These are phyloP conservation scores for Ciconia nigra DNA, from an alignment of 2,797 vertebrate species.

Conservation along the genomic window DNA sequence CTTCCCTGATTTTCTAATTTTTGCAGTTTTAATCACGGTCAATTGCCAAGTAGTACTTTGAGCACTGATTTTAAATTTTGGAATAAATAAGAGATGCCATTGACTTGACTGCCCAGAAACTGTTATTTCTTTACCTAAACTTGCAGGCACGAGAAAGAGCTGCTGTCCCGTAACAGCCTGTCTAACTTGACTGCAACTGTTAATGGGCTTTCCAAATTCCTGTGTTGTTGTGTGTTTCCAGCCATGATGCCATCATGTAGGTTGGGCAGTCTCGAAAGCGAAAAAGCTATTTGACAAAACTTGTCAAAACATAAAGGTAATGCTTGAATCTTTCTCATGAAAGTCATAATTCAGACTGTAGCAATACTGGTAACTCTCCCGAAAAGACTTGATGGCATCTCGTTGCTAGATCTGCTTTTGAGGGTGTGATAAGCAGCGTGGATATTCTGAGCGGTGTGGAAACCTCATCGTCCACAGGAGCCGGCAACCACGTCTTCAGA, in stretches of 20 bases:
- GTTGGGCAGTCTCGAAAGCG: neutral
- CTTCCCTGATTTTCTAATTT: neutral
- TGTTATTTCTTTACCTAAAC: neutral
- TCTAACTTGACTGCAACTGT: neutral
- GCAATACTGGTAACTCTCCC: neutral
- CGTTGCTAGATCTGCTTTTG: neutral
- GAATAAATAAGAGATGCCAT: neutral
- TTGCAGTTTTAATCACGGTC: neutral
- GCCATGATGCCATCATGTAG: neutral
- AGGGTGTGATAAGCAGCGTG: neutral
- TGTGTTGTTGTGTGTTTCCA: neutral
- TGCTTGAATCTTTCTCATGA: neutral
- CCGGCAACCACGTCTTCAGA: neutral
- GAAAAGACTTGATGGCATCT: neutral
- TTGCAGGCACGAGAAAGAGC: neutral
- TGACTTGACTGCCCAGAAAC: neutral
- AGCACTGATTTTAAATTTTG: neutral
- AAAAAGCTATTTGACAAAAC: neutral
- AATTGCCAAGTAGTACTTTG: neutral
- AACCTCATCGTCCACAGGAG: neutral
- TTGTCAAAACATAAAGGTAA: neutral
- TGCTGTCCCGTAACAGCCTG: neutral
- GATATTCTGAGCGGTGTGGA: fast-evolving
- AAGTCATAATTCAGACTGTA: neutral
- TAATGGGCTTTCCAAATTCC: neutral